Evolutionary conservation across 2,113 vertebrate genomes (phyloP).

Genomic region (Pollimyrus isidori): DNA sequence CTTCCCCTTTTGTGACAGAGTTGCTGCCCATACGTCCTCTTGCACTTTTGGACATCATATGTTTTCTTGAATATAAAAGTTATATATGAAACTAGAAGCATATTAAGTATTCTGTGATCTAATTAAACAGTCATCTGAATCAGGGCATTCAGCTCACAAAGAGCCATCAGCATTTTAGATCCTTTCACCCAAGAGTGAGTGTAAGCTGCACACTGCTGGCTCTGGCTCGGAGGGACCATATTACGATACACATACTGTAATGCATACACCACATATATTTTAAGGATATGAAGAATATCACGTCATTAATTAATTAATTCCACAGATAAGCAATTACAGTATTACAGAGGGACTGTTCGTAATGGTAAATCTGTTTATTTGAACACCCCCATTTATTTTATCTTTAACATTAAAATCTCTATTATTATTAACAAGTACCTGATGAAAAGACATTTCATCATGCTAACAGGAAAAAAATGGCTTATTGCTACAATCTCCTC

Average conservation of each 20-base stretch:
- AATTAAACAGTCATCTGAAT: background rate
- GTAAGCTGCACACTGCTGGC: background rate
- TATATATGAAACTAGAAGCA: background rate
- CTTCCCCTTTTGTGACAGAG: background rate
- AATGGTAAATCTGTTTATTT: background rate
- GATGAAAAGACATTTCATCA: background rate
- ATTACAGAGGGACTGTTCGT: background rate
- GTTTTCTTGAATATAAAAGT: background rate
- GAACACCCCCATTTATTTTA: background rate
- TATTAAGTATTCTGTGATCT: background rate
- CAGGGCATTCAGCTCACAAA: background rate
- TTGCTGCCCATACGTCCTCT: background rate
- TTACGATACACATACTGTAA: background rate
- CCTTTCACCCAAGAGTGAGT: background rate
- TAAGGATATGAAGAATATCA: background rate
- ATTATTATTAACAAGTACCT: background rate
- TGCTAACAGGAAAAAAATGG: background rate
- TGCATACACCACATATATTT: background rate
- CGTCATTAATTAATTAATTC: background rate
- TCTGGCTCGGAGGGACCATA: background rate
- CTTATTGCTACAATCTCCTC: background rate
- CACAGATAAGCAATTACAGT: background rate
- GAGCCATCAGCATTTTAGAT: background rate
- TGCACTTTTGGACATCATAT: background rate
- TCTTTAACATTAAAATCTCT: background rate